Conservation (phyloP, 2,797 vertebrate genomes). For the Pseudopleuronectes americanus region DNA sequence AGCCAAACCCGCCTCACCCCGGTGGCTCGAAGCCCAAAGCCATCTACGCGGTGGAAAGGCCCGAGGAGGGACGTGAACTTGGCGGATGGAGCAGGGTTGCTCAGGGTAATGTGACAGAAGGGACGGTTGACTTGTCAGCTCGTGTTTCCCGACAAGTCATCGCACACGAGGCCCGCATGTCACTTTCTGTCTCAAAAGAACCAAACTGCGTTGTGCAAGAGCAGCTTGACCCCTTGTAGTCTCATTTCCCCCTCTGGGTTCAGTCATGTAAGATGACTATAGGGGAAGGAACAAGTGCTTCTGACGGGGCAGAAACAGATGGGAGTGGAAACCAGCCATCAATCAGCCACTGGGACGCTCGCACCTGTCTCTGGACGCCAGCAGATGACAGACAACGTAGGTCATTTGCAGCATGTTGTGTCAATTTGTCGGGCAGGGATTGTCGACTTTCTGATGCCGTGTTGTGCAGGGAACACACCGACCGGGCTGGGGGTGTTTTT, state of each 20-base stretch:
- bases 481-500: not conserved
- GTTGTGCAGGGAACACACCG: constrained; percentile 2
- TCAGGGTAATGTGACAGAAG: constrained; percentile 12
- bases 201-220: not conserved
- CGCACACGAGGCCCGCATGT: not conserved
- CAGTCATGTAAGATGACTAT: constrained; percentile 17
- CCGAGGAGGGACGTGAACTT: constrained; percentile 36
- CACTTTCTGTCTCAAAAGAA: constrained; percentile 14
- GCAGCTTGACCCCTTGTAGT: not conserved
- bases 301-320: constrained; percentile 64
- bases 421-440: constrained; percentile 37
- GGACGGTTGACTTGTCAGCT: constrained; percentile 41
- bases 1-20: constrained; percentile 47
- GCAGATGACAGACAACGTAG: constrained; percentile 69
- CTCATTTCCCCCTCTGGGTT: not conserved
- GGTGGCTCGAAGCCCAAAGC: constrained; percentile 33
- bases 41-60: constrained; percentile 16
- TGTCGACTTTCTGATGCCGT: constrained; percentile 22
- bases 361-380: constrained; percentile 77
- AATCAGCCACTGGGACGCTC: constrained; percentile 49
- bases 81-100: constrained; percentile 17
- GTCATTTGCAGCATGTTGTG: constrained; percentile 57
- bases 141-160: constrained; percentile 43
- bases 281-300: constrained; percentile 55
- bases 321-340: constrained; percentile 55